phyloP scores from a whole-genome alignment of 2,888 invertebrate species.

The Ochropleura plecta region DNA sequence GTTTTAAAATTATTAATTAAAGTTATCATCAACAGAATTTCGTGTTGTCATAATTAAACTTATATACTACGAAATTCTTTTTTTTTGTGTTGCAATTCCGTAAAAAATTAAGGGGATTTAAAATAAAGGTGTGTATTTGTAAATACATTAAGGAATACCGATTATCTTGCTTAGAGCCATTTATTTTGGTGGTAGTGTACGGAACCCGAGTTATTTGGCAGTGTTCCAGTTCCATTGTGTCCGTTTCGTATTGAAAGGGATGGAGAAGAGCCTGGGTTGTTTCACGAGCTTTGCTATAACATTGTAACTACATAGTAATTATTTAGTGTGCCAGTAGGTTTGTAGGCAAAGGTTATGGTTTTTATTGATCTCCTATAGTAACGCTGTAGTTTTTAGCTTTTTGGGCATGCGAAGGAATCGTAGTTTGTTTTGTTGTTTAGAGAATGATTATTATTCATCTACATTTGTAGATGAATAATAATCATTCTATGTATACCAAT shows the following conservation, averaged over 20 bases:
- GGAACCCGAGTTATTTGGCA: conserved; percentile 63
- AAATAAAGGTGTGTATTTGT: conserved; percentile 18
- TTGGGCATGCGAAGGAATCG: not conserved
- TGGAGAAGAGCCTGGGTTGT: conserved; percentile 43
- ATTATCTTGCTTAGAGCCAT: conserved; percentile 53
- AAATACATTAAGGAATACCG: conserved; percentile 37
- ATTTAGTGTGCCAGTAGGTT: conserved; percentile 49
- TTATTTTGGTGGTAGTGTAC: conserved; percentile 39
- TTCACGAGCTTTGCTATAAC: conserved; percentile 47
- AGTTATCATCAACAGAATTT: too few species aligned
- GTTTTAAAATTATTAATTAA: not conserved
- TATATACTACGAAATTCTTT: not conserved
- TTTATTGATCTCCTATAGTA: conserved; percentile 34
- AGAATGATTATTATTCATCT: too few species aligned
- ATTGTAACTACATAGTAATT: conserved; percentile 52
- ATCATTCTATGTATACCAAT: not conserved
- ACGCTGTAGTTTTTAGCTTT: not conserved
- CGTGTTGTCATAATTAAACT: not conserved
- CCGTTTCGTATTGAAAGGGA: conserved; percentile 55
- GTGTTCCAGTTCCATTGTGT: conserved; percentile 63
- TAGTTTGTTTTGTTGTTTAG: not conserved
- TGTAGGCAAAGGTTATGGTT: conserved; percentile 25
- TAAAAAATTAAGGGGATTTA: conserved; percentile 8
- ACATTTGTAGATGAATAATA: not conserved
- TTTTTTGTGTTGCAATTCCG: not conserved